Evolutionary conservation across 2,797 vertebrate species (phyloP).

Genomic region (Coreius guichenoti): DNA sequence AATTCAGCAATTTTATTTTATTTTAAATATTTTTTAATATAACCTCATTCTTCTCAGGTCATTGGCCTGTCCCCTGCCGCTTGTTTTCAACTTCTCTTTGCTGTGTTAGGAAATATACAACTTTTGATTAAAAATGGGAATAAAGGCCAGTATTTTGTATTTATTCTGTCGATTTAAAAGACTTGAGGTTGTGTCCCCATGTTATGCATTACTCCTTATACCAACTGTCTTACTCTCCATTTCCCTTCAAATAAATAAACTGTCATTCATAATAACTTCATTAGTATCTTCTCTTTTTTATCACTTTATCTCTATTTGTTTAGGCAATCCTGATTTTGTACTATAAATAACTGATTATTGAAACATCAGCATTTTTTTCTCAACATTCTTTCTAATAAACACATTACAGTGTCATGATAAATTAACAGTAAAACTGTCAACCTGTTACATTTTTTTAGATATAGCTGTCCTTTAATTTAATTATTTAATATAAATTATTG

Average conservation of each 20-base stretch:
- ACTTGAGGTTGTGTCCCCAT: neutral
- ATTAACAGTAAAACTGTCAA: neutral
- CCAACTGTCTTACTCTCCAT: neutral
- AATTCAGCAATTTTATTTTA: neutral
- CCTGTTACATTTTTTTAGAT: neutral
- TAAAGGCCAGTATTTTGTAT: neutral
- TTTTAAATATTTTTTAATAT: neutral
- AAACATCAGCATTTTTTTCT: neutral
- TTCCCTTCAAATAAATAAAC: neutral
- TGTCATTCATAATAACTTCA: neutral
- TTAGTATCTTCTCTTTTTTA: neutral
- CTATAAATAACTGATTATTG: neutral
- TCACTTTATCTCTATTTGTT: neutral
- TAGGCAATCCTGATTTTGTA: neutral
- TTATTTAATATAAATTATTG: neutral
- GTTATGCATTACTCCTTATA: neutral
- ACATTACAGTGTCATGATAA: neutral
- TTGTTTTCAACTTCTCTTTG: neutral
- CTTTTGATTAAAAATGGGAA: neutral
- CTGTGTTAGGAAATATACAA: neutral
- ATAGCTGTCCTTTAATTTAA: neutral
- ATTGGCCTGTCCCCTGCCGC: neutral
- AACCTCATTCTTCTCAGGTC: neutral
- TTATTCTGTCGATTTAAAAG: neutral
- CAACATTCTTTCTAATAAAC: neutral